Evolutionary conservation across 2,888 invertebrate genomes (phyloP), one percentile per base, ranked within the genome.

Genomic region (Leptinotarsa tumamoca): DNA sequence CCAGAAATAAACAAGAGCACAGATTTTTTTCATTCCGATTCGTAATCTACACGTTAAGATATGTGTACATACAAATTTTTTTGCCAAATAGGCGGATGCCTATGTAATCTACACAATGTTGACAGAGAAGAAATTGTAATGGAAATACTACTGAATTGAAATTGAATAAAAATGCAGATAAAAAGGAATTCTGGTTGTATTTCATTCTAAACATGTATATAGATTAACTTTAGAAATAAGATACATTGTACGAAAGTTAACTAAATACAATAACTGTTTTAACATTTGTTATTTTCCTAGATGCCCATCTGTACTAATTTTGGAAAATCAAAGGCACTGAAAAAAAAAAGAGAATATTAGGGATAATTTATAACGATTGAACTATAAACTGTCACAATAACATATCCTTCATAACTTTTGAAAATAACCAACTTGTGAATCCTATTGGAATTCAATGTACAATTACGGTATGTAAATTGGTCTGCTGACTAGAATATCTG

Each of bases 161-260:
- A 13, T 54, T 54, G 18, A 61, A 61, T 61, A 21, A 27, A 27
- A 61, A 61, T 27, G 15, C 61, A 15, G 10, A 27, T 23, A 23
- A 23, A 23, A 15, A 5, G 61, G 23, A 3, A 61, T 4, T 21
- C 14, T 27, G 27, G 4, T 23, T 61, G 14, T 61, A 61, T 61
- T 61, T 61, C 61, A 61, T 61, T 27, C 14, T 17, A 3, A 27
- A 61, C 61, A 61, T 58, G 7, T 61, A 23, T 61, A 61, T 15
- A 61, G 61, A 61, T 61, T 4, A 61, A 27, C 61, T 61, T 61
- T 17, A 27, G 23, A 61, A 61, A 61, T 61, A 61, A 61, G 61
- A 61, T 21, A 27, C 21, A 61, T 61, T 61, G 27, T 27, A 61
- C 27, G 21, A 61, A 61, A 61, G 61, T 61, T 61, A 61, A 23